These are phyloP conservation scores for Drymodes brunneopygia DNA, from an alignment of 2,113 vertebrate genomes.

Conservation along the genomic window DNA sequence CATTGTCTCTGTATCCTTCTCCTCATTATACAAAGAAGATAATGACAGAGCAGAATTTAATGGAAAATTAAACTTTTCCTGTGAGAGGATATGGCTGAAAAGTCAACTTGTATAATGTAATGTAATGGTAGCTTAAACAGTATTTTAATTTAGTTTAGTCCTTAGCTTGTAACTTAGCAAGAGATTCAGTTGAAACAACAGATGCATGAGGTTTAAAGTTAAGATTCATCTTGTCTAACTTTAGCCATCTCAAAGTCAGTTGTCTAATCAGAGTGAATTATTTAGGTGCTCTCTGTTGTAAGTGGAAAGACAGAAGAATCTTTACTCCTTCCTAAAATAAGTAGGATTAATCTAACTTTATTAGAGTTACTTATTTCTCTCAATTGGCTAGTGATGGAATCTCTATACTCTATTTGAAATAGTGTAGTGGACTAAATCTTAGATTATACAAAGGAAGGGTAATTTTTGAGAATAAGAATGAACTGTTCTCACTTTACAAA, in stretches of 20 bases:
- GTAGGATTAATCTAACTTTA: neutral
- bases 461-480: neutral
- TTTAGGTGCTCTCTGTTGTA: neutral
- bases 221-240: neutral
- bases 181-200: neutral
- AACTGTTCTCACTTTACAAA: neutral
- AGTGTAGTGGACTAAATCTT: neutral
- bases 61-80: neutral
- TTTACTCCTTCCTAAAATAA: neutral
- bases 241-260: neutral
- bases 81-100: neutral
- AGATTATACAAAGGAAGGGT: neutral
- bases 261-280: conserved; percentile 4
- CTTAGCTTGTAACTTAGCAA: neutral
- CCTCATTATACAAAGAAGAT: neutral
- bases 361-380: neutral
- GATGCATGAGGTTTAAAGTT: neutral
- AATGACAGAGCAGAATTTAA: neutral
- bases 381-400: neutral
- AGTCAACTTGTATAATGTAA: neutral
- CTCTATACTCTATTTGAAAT: neutral
- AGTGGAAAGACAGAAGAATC: neutral
- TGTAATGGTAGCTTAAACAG: neutral
- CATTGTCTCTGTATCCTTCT: neutral
- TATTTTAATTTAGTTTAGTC: neutral